These are phyloP conservation scores for Meiosimyza decipiens DNA, from an alignment of 2,888 invertebrate genomes.

Conservation along the genomic window DNA sequence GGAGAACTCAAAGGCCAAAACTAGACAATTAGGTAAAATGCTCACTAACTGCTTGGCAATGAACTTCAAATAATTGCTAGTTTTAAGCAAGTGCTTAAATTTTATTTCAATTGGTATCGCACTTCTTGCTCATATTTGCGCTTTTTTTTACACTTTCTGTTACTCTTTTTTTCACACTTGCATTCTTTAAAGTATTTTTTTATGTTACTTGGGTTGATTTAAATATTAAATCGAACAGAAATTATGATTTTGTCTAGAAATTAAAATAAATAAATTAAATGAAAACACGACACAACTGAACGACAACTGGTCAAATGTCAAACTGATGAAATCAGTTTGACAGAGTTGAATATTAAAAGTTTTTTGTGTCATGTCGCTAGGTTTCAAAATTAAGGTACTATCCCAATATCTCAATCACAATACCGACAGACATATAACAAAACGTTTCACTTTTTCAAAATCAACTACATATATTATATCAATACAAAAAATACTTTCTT, in stretches of 20 bases:
- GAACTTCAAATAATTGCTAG: conserved; percentile 20
- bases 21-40: not conserved
- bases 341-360: not conserved
- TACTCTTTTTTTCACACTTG: not conserved
- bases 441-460: too few relatives aligned
- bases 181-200: not conserved
- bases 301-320: not conserved
- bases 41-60: conserved; percentile 9
- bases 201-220: not conserved
- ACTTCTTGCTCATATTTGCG: conserved; percentile 4
- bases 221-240: too few relatives aligned
- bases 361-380: not conserved
- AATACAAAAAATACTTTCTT: too few relatives aligned
- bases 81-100: not conserved
- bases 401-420: too few relatives aligned
- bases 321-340: not conserved
- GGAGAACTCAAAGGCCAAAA: not conserved
- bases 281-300: not conserved
- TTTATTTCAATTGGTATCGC: not conserved
- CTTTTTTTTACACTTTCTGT: not conserved
- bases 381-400: not conserved
- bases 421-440: too few relatives aligned
- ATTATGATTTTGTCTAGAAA: too few relatives aligned
- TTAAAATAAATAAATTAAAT: not conserved
- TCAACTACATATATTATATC: too few relatives aligned